These are phyloP conservation scores for Ceratosolen solmsi DNA, from an alignment of 1,140 invertebrate genomes.

Conservation along the genomic window DNA sequence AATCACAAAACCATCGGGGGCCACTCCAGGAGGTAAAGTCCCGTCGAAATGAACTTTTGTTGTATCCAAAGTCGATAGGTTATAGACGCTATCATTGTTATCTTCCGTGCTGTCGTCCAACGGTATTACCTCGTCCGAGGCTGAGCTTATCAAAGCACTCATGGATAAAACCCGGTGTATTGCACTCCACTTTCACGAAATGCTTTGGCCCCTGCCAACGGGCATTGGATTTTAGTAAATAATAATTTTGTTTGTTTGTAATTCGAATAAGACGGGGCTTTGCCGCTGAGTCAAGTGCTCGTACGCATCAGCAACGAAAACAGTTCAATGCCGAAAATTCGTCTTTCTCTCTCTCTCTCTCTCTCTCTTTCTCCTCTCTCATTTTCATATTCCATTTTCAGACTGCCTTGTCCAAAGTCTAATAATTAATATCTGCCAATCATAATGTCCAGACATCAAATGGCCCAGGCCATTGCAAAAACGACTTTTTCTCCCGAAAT, in stretches of 20 bases:
- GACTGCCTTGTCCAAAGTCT: too few relatives aligned
- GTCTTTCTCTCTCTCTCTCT: too few relatives aligned
- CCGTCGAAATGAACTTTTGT: slow-evolving; percentile 51
- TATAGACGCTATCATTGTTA: background rate
- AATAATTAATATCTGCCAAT: too few relatives aligned
- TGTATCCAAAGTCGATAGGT: slow-evolving; percentile 20
- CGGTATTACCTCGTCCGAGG: slow-evolving; percentile 6
- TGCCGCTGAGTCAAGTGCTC: background rate
- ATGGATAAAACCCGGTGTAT: background rate
- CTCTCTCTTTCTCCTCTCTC: too few relatives aligned
- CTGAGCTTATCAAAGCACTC: background rate
- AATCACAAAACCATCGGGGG: slow-evolving; percentile 58
- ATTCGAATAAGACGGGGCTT: background rate
- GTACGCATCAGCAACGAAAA: background rate
- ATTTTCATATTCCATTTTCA: background rate
- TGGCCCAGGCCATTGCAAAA: too few relatives aligned
- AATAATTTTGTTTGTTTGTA: slow-evolving; percentile 21
- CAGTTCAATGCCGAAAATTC: background rate
- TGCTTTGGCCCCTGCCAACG: background rate
- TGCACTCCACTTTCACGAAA: slow-evolving; percentile 5
- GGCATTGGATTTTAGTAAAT: background rate
- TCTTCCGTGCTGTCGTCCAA: slow-evolving; percentile 17
- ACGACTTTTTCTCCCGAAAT: too few relatives aligned
- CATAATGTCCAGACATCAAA: too few relatives aligned
- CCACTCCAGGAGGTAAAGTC: slow-evolving; percentile 58